A percentile compares a stretch with the other conserved stretches of the same genome.
Conservation (phyloP, 2,888 invertebrate species). For the Epicampocera succincta region DNA sequence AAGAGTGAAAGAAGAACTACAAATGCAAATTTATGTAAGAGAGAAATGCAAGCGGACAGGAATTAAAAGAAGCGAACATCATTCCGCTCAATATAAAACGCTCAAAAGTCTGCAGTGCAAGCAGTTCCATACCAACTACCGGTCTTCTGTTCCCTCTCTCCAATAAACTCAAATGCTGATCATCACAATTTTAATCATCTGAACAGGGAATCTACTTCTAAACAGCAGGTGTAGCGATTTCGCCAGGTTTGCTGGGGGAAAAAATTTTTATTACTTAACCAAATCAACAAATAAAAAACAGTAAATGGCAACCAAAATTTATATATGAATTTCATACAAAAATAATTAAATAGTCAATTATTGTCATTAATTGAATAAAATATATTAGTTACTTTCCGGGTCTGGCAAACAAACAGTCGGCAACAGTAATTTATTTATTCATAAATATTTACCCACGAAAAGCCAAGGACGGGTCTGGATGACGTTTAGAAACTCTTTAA, state of each 20-base stretch:
- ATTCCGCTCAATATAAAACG: background rate
- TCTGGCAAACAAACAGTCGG: background rate
- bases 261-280: no score
- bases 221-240: no score
- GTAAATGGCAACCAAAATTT: background rate
- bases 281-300: background rate
- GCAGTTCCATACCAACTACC: no score
- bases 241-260: no score
- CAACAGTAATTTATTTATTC: constrained; percentile 2
- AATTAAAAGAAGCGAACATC: no score
- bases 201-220: no score
- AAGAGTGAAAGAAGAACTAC: background rate
- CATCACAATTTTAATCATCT: no score
- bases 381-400: background rate
- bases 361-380: background rate
- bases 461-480: constrained; percentile 16
- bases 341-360: no score
- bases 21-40: background rate
- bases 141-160: no score
- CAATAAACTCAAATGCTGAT: no score
- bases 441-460: constrained; percentile 28
- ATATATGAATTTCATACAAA: no score
- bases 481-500: no score
- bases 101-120: background rate
- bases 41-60: background rate